Conservation (phyloP, 2,888 invertebrate genomes). For the Operophtera brumata region DNA sequence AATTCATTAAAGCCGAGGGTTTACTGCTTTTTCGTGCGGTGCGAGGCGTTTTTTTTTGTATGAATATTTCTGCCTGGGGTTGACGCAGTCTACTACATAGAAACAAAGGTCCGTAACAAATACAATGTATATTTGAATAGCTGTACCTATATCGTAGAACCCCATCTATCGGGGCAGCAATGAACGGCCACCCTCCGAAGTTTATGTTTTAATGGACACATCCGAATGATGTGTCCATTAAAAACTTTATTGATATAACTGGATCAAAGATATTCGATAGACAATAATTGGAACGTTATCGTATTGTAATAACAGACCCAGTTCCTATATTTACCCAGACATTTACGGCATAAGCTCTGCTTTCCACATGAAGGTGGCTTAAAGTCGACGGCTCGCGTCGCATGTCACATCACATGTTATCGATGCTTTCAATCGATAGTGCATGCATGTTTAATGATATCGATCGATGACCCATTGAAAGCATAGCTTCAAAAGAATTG, state of each 20-base stretch:
- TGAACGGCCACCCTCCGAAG: too few species aligned
- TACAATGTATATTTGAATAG: too few species aligned
- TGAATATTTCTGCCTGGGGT: too few species aligned
- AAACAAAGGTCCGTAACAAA: too few species aligned
- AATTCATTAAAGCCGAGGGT: too few species aligned
- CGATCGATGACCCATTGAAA: constrained; percentile 26
- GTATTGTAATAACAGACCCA: background rate
- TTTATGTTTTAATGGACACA: too few species aligned
- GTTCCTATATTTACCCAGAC: constrained; percentile 5
- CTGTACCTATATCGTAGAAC: too few species aligned
- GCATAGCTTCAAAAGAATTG: constrained; percentile 11
- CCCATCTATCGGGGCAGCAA: too few species aligned
- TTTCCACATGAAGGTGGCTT: background rate
- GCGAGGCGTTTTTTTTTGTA: too few species aligned
- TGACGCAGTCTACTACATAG: too few species aligned
- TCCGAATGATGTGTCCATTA: too few species aligned
- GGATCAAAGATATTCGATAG: background rate
- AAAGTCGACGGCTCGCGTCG: constrained; percentile 18
- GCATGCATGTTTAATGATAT: constrained; percentile 33
- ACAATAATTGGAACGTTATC: background rate
- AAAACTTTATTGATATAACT: background rate
- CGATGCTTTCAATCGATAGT: constrained; percentile 30
- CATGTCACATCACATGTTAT: constrained; percentile 23
- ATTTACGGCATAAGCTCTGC: background rate
- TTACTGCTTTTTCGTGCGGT: too few species aligned